Evolutionary conservation across 2,113 vertebrate genomes (phyloP), one percentile per base, ranked within the genome.

Genomic region (Romanogobio albipinnatus): DNA sequence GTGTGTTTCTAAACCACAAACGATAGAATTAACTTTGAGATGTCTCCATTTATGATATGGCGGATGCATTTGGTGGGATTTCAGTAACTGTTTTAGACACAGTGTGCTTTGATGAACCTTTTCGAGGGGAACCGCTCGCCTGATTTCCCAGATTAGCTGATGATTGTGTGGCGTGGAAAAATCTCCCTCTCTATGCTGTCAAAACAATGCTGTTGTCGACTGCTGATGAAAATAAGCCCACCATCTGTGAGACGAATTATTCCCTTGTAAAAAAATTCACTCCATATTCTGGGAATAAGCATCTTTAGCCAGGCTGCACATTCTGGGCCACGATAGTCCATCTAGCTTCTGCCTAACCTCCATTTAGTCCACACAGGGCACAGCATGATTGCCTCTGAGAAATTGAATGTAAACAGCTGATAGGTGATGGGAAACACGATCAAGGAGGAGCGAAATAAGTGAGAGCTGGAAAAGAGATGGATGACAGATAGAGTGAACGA

Each of bases 181-280:
- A 77, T 68, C 68, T 71, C 45, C 45, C 17, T 1, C 62, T 76
- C 15, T 1, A 22, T 61, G 81, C 71, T 78, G 81, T 83, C 85
- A 73, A 83, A 86, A 83, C 51, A 83, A 73, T 81, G 51, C 74
- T 73, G 53, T 71, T 81, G 43, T 53, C 84, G 76, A 81, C 70
- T 74, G 53, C 9, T 39, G 10, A 47, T 61, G 39, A 84, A 84
- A 81, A 81, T 76, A 45, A 81, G 62, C 61, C 80, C 76, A 73
- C 77, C 78, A 74, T 86, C 45, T 66, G 56, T 64, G 33, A 74
- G 78, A 82, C 49, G 70, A 74, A 81, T 86, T 84, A 82, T 59
- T 26, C 47, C 47, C 39, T 77, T 59, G 71, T n/a, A 81, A 71
- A 70, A 76, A 77, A 26, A 51, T 43, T 79, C 36, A 80, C 47